A percentile compares a stretch with the other conserved stretches of the same genome.
phyloP scores from a whole-genome alignment of 2,888 invertebrate species.

The Lasioglossum calceatum region DNA sequence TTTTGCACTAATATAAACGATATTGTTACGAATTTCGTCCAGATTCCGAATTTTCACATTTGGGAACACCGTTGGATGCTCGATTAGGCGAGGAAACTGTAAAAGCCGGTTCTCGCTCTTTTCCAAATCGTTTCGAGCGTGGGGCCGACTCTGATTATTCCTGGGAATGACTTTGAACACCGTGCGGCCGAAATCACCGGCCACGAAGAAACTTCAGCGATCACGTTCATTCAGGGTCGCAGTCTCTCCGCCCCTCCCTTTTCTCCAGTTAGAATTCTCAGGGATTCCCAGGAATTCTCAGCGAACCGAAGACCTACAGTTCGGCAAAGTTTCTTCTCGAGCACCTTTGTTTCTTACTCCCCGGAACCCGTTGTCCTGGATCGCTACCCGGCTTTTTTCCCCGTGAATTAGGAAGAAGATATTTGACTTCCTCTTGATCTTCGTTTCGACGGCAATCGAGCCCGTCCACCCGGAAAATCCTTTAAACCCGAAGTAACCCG shows the following conservation, averaged over 20 bases:
- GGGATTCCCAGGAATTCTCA: not conserved
- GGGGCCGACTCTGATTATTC: constrained; percentile 15
- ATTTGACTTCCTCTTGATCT: not conserved
- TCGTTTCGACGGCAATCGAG: constrained; percentile 18
- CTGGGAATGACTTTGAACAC: constrained; percentile 15
- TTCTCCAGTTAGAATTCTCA: not conserved
- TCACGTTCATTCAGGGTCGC: constrained; percentile 12
- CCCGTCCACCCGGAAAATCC: constrained; percentile 5
- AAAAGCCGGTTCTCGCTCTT: not conserved
- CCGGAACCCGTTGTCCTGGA: not conserved
- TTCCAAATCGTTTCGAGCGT: constrained; percentile 19
- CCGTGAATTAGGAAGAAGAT: constrained; percentile 8
- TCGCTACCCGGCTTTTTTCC: not conserved
- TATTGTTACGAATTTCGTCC: not conserved
- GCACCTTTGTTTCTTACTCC: not conserved
- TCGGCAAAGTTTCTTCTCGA: not conserved
- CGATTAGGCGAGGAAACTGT: not conserved
- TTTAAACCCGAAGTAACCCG: constrained; percentile 3
- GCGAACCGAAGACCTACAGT: not conserved
- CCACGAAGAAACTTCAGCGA: constrained; percentile 23
- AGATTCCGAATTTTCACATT: not conserved
- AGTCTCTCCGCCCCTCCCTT: not conserved
- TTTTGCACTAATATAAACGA: not conserved
- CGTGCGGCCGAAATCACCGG: not conserved
- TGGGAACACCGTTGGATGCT: not conserved